Base-by-base conservation (phyloP, 2,113 vertebrate species). In the Sclerurus mexicanus region DNA sequence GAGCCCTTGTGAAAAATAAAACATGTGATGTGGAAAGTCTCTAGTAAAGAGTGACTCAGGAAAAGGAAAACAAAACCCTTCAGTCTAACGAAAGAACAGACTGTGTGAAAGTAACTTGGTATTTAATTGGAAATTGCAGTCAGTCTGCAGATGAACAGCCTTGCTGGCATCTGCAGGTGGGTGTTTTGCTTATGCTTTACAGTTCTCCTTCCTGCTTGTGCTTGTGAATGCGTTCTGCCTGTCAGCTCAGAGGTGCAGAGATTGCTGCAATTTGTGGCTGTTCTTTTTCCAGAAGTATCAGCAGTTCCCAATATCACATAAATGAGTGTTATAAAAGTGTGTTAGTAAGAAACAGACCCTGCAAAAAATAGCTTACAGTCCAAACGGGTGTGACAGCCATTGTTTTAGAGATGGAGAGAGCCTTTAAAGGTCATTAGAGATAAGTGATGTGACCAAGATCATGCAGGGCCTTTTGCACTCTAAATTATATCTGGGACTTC, bases 91-190 rank as follows among this genome's bases (percentile, higher is more conserved):
- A 85, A 93, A 82, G 90, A 94, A 89, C 80, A 93, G 73, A 27
- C 86, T 92, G 79, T 93, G 88, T 96, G 96, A 86, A 84, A 94
- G 88, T 87, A 82, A 83, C 91, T 85, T 69, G 77, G 84, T 92
- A 62, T 95, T 95, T 96, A 96, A 95, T 84, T 95, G 92, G 92
- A 84, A 90, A 88, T 88, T 81, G 88, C 93, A 92, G 92, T 86
- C 95, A 78, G 90, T 88, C 83, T 95, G 83, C 83, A 92, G 88
- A 88, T 94, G 88, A 96, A 78, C 88, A 84, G 88, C 79, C 96
- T 89, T 86, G 52, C 90, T 96, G 93, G 94, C 95, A 93, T 89
- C 90, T 96, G 93, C 93, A 95, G 90, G 92, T 97, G 92, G 88
- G 83, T 96, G 56, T 96, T 96, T 91, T 94, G 90, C 93, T 92